Evolutionary conservation across 2,113 vertebrate genomes (phyloP).

Genomic region (Atlantisia rogersi): DNA sequence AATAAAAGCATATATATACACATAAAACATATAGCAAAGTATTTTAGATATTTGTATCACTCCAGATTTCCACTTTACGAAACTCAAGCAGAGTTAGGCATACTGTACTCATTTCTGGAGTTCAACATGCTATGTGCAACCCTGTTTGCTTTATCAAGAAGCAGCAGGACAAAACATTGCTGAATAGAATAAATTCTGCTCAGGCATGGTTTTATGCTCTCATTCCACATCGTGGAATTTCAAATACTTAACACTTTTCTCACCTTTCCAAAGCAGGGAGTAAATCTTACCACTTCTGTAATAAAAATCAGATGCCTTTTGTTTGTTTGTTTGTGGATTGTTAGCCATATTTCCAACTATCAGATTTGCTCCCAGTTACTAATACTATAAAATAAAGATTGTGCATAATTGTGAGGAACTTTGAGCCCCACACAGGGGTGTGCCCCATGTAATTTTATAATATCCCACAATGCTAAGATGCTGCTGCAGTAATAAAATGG

Average conservation of each 20-base stretch:
- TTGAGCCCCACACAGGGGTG: background rate
- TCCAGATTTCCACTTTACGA: background rate
- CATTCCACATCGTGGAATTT: background rate
- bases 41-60: background rate
- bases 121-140: background rate
- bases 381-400: background rate
- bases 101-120: background rate
- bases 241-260: background rate
- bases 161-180: background rate
- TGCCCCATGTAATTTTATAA: background rate
- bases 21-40: background rate
- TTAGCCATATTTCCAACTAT: background rate
- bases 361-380: background rate
- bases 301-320: too few species aligned
- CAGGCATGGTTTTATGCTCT: background rate
- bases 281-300: background rate
- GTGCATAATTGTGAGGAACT: background rate
- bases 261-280: background rate
- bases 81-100: background rate
- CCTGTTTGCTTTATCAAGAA: background rate
- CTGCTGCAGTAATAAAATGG: background rate
- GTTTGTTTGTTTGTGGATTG: too few species aligned
- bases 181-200: background rate
- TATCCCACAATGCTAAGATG: background rate
- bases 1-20: background rate